phyloP scores from a whole-genome alignment of 2,888 invertebrate genomes.

The Dasysyrphus tricinctus region DNA sequence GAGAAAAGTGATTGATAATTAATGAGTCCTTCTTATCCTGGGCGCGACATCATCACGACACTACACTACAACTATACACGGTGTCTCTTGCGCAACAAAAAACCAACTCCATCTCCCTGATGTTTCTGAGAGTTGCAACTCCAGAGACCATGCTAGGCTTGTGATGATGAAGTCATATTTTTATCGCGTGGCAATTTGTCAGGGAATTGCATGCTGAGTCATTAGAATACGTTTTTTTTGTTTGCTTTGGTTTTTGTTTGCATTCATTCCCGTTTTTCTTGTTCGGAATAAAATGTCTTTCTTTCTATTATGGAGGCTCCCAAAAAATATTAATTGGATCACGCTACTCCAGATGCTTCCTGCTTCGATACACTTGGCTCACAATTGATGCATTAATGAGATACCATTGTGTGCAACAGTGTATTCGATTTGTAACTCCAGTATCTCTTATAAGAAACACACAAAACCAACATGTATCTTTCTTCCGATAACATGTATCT shows the following conservation, averaged over 20 bases:
- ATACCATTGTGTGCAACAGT: conserved; percentile 37
- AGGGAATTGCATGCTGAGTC: conserved; percentile 70
- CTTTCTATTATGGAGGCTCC: conserved; percentile 45
- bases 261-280: conserved; percentile 11
- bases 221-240: conserved; percentile 21
- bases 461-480: conserved; percentile 37
- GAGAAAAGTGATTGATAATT: conserved; percentile 72
- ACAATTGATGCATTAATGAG: conserved; percentile 53
- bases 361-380: conserved; percentile 44
- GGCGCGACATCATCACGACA: conserved; percentile 63
- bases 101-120: conserved; percentile 15
- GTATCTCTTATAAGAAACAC: conserved; percentile 32
- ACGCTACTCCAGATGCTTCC: conserved; percentile 61
- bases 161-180: conserved; percentile 71
- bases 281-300: conserved; percentile 29
- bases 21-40: conserved; percentile 73
- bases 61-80: conserved; percentile 31
- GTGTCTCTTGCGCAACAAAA: conserved; percentile 25
- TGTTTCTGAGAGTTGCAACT: not conserved
- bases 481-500: conserved; percentile 52
- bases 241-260: not conserved
- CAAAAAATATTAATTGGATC: conserved; percentile 50
- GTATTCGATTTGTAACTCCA: conserved; percentile 53
- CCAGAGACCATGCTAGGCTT: conserved; percentile 30
- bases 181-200: conserved; percentile 74